Conservation (phyloP, 1,140 invertebrate species). For the Drosophila pallidifrons region DNA sequence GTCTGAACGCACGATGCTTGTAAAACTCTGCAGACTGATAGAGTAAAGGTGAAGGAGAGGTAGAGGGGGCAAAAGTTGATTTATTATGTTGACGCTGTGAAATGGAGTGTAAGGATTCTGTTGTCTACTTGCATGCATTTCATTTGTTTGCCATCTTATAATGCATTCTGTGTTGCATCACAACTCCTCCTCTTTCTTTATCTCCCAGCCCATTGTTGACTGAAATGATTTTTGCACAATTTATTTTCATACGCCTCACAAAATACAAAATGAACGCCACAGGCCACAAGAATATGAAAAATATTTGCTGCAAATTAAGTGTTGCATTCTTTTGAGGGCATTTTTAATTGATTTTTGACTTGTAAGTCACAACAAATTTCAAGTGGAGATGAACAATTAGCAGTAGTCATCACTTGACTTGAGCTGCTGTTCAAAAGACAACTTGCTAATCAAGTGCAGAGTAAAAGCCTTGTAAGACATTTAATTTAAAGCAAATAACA, state of each 20-base stretch:
- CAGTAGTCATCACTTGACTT: slow-evolving; percentile 1
- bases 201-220: slow-evolving; percentile 3
- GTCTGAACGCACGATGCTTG: slow-evolving; percentile 24
- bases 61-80: slow-evolving; percentile 45
- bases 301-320: slow-evolving; percentile 31
- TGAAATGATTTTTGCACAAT: slow-evolving; percentile 36
- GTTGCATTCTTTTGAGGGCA: slow-evolving; percentile 25
- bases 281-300: slow-evolving; percentile 21
- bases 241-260: slow-evolving; percentile 42
- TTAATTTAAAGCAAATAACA: not conserved
- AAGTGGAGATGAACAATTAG: slow-evolving; percentile 8
- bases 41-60: not conserved
- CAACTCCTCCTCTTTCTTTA: not conserved
- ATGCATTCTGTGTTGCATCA: slow-evolving; percentile 21
- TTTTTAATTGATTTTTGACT: slow-evolving; percentile 45
- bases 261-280: slow-evolving; percentile 36
- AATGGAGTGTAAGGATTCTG: slow-evolving; percentile 57
- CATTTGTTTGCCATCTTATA: slow-evolving; percentile 49
- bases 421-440: not conserved
- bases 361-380: slow-evolving; percentile 14
- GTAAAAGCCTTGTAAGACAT: no score
- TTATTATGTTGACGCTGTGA: slow-evolving; percentile 65
- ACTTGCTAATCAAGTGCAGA: not conserved
- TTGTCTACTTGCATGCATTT: slow-evolving; percentile 58
- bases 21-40: slow-evolving; percentile 4